Conservation (phyloP, 2,888 invertebrate genomes). For the Ischnus inquisitorius region DNA sequence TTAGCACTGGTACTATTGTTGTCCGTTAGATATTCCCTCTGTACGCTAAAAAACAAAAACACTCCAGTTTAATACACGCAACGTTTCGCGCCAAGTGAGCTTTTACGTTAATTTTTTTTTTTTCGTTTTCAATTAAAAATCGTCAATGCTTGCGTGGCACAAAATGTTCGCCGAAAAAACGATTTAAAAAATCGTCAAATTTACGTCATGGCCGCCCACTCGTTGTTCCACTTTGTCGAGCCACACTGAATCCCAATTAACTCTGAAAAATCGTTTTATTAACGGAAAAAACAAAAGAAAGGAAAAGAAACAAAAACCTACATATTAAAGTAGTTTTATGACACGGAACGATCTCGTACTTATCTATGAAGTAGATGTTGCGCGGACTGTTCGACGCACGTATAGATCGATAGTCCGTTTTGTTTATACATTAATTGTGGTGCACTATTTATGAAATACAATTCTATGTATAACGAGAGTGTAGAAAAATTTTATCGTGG, state of each 20-base stretch:
- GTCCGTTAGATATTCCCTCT: conserved; percentile 14
- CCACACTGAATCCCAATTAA: conserved; percentile 18
- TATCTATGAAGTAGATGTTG: conserved; percentile 54
- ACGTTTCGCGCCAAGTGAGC: neutral
- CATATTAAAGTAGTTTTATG: conserved; percentile 30
- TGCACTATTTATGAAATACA: conserved; percentile 24
- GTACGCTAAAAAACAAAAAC: conserved; percentile 20
- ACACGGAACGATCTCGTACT: conserved; percentile 37
- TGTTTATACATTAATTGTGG: neutral
- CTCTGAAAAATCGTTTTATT: conserved; percentile 8
- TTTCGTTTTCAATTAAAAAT: too few relatives aligned
- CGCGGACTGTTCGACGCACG: conserved; percentile 60
- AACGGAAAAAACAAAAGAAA: neutral
- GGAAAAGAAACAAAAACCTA: neutral
- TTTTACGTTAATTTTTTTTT: too few relatives aligned
- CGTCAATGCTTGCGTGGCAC: neutral
- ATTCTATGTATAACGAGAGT: neutral
- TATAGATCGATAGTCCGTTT: conserved; percentile 30
- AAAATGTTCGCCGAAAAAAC: neutral
- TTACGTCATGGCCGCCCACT: conserved; percentile 4
- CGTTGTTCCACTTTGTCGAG: conserved; percentile 6
- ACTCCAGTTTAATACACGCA: neutral
- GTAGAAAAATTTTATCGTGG: conserved; percentile 8
- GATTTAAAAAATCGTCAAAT: neutral
- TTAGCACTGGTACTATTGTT: conserved; percentile 36